Base-by-base conservation (phyloP, 2,888 invertebrate species). In the Podabrus alpinus region DNA sequence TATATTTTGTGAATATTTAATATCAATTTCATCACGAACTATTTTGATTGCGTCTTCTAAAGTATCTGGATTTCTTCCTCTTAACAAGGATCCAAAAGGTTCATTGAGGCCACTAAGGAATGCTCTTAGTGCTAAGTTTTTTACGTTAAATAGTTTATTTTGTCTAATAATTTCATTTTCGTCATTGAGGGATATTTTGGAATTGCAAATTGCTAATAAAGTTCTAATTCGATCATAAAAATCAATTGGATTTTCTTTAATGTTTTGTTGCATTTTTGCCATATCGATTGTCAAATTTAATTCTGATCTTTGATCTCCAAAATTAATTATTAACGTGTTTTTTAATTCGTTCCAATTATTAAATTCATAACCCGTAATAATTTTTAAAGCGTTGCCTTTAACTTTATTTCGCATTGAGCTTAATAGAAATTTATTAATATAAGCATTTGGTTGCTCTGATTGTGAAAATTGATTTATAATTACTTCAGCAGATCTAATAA, bases 21-120 rank as follows among this genome's bases (percentile, higher is more conserved):
- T 66, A 13, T 66, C 66, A n/a, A 21, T 16, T 21, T 66, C 66
- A 15, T 66, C 66, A n/a, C 10, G 21, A 19, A 66, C 15, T n/a
- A 66, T 66, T 21, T 21, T 21, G 21, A 66, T 66, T n/a, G 87
- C 86, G 86, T 87, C 87, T 86, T 86, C 85, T 88, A 88, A 88
- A 15, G n/a, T 16, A 16, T 62, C 16, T 11, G 16, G 62, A 15
- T 62, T 62, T 62, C 62, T 62, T 16, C 62, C 17, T 62, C 15
- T n/a, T 62, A 62, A 62, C 3, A 62, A 17, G 17, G 62, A 62
- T 16, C 62, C 62, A 17, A 62, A 62, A 15, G 62, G 62, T 16
- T 62, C 62, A 62, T 62, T 62, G 3, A 62, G 62, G 11, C 62
- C 62, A 62, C 62, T 62, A 16, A 62, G 62, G 17, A 16, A 62